A percentile compares a stretch with the other conserved stretches of the same genome.
Evolutionary conservation across 1,140 invertebrate genomes (phyloP).

Genomic region (Dinothrombium tinctorium): DNA sequence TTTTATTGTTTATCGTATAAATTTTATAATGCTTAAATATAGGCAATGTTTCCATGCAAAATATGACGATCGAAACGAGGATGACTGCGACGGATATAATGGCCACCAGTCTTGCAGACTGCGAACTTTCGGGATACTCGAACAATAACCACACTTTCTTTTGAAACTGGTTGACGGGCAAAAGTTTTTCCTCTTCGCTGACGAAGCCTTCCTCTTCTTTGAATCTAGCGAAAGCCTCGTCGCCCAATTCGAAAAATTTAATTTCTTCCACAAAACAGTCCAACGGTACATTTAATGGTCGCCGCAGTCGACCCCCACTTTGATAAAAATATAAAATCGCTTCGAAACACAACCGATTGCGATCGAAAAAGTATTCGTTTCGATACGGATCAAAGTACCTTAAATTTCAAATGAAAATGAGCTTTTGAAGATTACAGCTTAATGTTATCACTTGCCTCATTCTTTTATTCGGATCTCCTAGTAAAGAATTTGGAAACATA

Average conservation of each 20-base stretch:
- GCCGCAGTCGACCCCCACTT: slow-evolving; percentile 77
- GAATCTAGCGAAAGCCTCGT: slow-evolving; percentile 91
- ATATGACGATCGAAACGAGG: slow-evolving; percentile 94
- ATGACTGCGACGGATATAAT: slow-evolving; percentile 99
- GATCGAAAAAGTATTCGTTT: slow-evolving; percentile 99
- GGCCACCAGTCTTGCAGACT: slow-evolving; percentile 90
- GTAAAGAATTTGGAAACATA: slow-evolving; percentile 92
- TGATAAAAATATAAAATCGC: slow-evolving; percentile 99
- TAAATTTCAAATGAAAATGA: too few species aligned
- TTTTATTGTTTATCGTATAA: slow-evolving; percentile 70
- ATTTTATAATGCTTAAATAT: slow-evolving; percentile 98
- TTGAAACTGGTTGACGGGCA: slow-evolving; percentile 85
- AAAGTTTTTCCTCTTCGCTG: slow-evolving; percentile 53
- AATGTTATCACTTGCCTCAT: too few species aligned
- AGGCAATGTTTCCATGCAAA: slow-evolving; percentile 96
- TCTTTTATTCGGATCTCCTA: slow-evolving; percentile 32
- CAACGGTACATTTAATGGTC: slow-evolving; percentile 91
- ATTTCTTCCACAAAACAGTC: slow-evolving; percentile 96
- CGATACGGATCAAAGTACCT: slow-evolving; percentile 83
- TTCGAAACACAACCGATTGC: slow-evolving; percentile 90
- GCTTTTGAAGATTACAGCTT: too few species aligned
- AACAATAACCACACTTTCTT: slow-evolving; percentile 88
- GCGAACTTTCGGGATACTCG: slow-evolving; percentile 97
- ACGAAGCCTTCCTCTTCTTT: slow-evolving; percentile 29
- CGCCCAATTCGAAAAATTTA: slow-evolving; percentile 35